Base-by-base conservation (phyloP, 2,888 invertebrate genomes). In the Neria commutata region DNA sequence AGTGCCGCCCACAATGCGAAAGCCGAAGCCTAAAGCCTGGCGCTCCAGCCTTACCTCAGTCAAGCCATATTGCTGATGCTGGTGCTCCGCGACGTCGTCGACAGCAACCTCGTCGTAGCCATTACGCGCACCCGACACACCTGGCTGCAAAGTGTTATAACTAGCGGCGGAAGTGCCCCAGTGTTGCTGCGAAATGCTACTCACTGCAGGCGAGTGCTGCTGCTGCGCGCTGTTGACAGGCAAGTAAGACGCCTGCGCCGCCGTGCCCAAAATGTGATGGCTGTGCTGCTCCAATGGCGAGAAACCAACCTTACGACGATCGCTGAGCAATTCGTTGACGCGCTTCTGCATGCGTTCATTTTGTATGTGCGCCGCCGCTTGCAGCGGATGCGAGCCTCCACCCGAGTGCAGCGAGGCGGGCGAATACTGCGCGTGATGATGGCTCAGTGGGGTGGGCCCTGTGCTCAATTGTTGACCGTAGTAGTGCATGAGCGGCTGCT, bases 1-100 rank as follows among this genome's bases (percentile, higher is more conserved):
- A 1, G 95, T 95, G 40, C 99, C 99, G 21, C 98, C 98, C 29
- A 98, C 94, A 76, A 99, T 96, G 63, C 98, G 87, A 84, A 99
- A 99, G 8, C 98, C 99, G 84, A 99, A 99, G 2, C 98, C 98
- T 56, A 91, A 90, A 34, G 94, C 91, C 70, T 95, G 94, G n/a
- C 95, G 86, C 49, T 91, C 90, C 53, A 98, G 83, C 0, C 92
- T 91, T 8, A 98, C 81, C 62, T 82, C 81, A 1, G 80, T 78
- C 8, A 82, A 58, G 25, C 79, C 76, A 54, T 73, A 81, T 34
- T 74, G 76, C n/a, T n/a, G n/a, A n/a, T n/a, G n/a, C n/a, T n/a
- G n/a, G 4, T 37, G 37, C 40, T 71, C 70, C 10, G 69, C 68
- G n/a, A n/a, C n/a, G 47, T 77, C 72, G 14, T 72, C 69, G 60